Evolutionary conservation across 53 echinoderm and acorn worm species (phyloP).

Genomic region (Actinopyga echinites): DNA sequence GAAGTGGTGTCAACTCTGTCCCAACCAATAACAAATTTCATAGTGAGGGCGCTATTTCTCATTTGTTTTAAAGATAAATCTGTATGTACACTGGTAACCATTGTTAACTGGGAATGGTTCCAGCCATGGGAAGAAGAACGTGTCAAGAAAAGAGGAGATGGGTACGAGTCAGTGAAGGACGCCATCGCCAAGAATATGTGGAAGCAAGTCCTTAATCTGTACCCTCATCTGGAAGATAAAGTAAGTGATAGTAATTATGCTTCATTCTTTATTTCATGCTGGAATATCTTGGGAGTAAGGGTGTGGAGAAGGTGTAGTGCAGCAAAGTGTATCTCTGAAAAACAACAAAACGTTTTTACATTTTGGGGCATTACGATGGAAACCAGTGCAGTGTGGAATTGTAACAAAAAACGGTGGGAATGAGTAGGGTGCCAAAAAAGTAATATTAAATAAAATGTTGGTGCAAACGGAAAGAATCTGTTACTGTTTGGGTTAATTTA

Average conservation of each 20-base stretch:
- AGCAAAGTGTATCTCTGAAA: background rate
- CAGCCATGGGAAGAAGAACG: conserved; percentile 71
- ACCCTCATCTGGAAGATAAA: conserved; percentile 86
- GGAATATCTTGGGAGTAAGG: background rate
- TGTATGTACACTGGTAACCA: conserved; percentile 75
- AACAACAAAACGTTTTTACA: too few species aligned
- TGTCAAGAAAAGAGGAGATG: conserved; percentile 75
- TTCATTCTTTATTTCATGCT: background rate
- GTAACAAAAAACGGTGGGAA: too few species aligned
- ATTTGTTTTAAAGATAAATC: conserved; percentile 69
- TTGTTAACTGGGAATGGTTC: conserved; percentile 96
- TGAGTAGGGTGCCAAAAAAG: too few species aligned
- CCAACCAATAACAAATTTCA: too few species aligned
- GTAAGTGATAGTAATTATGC: conserved; percentile 49
- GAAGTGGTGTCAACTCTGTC: too few species aligned
- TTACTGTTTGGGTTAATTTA: too few species aligned
- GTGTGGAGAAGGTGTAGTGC: background rate
- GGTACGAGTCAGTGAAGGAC: conserved; percentile 74
- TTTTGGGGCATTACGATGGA: too few species aligned
- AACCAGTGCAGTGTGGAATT: too few species aligned
- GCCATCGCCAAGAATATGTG: conserved; percentile 85
- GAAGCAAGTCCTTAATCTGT: conserved; percentile 67
- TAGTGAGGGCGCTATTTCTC: too few species aligned
- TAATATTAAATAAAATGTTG: too few species aligned
- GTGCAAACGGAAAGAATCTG: too few species aligned